Percentiles rank a stretch among this genome's conserved stretches.
Conservation (phyloP, 2,113 vertebrate genomes). For the Panthera tigris region DNA sequence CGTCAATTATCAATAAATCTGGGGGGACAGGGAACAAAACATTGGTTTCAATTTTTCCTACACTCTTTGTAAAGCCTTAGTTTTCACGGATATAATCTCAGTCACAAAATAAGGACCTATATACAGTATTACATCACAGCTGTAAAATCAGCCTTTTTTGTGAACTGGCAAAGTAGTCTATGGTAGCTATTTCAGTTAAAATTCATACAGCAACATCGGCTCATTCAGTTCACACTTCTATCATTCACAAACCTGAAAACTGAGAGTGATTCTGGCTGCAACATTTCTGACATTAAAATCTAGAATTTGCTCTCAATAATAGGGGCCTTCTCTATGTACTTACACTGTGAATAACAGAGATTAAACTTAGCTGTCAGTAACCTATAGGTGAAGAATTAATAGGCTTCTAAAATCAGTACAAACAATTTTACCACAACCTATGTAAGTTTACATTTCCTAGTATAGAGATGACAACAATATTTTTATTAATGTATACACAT, state of each 20-base stretch:
- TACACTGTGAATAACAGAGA: neutral
- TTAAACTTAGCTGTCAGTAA: neutral
- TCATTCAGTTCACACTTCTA: slow-evolving; percentile 59
- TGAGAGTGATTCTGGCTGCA: neutral
- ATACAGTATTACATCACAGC: slow-evolving; percentile 48
- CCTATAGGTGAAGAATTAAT: neutral
- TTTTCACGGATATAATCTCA: slow-evolving; percentile 60
- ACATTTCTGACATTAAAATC: neutral
- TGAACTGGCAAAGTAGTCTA: slow-evolving; percentile 51
- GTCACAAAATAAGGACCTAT: slow-evolving; percentile 49
- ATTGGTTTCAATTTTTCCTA: slow-evolving; percentile 4
- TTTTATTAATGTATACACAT: neutral
- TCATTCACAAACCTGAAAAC: slow-evolving; percentile 50
- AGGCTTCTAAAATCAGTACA: neutral
- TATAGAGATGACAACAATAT: neutral
- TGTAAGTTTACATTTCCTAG: neutral
- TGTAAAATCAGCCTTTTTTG: slow-evolving; percentile 55
- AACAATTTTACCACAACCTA: neutral
- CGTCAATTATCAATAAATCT: neutral
- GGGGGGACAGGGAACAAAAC: neutral
- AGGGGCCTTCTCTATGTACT: neutral
- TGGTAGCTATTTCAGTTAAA: slow-evolving; percentile 55
- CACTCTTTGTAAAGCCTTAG: slow-evolving; percentile 36
- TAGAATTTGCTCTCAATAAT: neutral
- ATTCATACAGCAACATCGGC: slow-evolving; percentile 50